Conservation (phyloP, 2,888 invertebrate genomes). For the Yponomeuta plumbellus region DNA sequence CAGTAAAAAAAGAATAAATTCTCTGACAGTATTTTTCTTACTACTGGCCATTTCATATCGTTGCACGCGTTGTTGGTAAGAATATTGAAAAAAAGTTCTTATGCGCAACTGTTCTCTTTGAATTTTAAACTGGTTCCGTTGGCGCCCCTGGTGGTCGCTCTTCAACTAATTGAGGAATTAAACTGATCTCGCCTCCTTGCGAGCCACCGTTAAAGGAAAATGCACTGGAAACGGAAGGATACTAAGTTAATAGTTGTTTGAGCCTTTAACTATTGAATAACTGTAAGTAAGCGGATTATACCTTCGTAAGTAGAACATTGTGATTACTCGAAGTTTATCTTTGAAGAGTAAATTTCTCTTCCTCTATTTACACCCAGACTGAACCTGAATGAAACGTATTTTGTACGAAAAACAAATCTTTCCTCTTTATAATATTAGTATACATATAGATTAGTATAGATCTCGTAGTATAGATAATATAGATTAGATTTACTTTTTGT, state of each 20-base stretch:
- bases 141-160: conserved; percentile 19
- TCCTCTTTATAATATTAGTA: too few relatives aligned
- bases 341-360: not conserved
- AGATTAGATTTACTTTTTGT: too few relatives aligned
- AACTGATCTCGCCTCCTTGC: conserved; percentile 30
- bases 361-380: too few relatives aligned
- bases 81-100: not conserved
- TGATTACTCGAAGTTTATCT: not conserved
- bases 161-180: conserved; percentile 57
- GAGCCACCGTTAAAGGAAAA: conserved; percentile 4
- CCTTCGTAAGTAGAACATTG: not conserved
- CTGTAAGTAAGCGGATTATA: conserved; percentile 3
- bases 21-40: not conserved
- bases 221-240: not conserved
- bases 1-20: too few relatives aligned
- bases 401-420: too few relatives aligned
- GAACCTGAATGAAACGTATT: too few relatives aligned
- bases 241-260: not conserved
- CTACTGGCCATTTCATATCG: too few relatives aligned
- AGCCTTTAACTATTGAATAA: not conserved
- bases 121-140: not conserved
- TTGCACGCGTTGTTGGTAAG: not conserved
- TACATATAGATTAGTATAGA: too few relatives aligned
- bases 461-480: too few relatives aligned
- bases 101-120: not conserved